Percentiles rank a stretch among this genome's conserved stretches.
phyloP scores from a whole-genome alignment of 30 jellyfish, hydroid and myxozoan genomes.

The Aurelia aurita region DNA sequence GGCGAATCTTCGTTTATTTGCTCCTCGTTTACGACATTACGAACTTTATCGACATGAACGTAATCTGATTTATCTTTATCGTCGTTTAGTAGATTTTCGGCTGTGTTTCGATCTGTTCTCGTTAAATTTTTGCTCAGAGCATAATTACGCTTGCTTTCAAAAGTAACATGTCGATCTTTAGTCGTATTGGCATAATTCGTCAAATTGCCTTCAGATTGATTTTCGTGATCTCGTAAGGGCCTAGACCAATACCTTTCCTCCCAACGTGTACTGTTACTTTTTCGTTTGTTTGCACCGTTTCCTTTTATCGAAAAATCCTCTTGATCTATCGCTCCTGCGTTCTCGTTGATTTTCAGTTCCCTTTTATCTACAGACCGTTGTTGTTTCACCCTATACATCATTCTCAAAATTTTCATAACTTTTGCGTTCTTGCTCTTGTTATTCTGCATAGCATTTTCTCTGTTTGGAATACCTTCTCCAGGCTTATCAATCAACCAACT shows the following conservation, averaged over 20 bases:
- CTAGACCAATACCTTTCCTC: too few species aligned
- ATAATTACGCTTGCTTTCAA: too few species aligned
- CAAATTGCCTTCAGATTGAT: too few species aligned
- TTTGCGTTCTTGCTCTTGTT: background rate
- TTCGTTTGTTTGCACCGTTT: too few species aligned
- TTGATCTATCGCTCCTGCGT: background rate
- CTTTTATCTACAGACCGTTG: background rate
- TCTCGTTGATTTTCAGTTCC: background rate
- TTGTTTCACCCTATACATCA: background rate
- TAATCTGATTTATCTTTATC: background rate
- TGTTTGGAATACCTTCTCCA: background rate
- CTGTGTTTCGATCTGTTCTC: background rate
- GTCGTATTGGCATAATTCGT: background rate
- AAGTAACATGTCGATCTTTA: background rate
- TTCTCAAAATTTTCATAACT: constrained; percentile 9
- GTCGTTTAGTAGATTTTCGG: too few species aligned
- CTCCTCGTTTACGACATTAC: background rate
- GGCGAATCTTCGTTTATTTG: background rate
- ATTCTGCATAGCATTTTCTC: background rate
- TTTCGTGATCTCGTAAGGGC: too few species aligned
- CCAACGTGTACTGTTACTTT: too few species aligned
- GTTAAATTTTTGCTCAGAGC: background rate
- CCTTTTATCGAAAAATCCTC: too few species aligned
- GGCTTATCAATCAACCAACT: background rate
- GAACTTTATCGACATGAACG: background rate